These are phyloP conservation scores for Autographa pulchrina DNA, from an alignment of 2,888 invertebrate species.

Conservation along the genomic window DNA sequence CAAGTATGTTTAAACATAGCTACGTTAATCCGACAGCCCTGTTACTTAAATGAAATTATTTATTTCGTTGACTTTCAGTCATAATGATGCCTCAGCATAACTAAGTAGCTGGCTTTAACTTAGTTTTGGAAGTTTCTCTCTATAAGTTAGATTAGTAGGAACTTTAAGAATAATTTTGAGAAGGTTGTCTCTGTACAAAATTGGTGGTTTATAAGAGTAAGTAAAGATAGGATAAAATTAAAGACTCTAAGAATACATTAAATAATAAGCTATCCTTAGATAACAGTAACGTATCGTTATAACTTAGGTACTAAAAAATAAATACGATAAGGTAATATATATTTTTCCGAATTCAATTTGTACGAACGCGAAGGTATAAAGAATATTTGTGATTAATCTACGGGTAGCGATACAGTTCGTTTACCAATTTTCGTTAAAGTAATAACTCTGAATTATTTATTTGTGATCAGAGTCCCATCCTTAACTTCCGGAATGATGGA, in stretches of 20 bases:
- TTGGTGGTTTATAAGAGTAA: background rate
- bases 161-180: background rate
- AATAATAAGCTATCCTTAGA: background rate
- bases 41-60: too few relatives aligned
- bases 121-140: background rate
- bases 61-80: background rate
- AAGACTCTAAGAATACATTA: background rate
- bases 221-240: background rate
- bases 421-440: constrained; percentile 33
- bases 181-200: background rate
- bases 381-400: constrained; percentile 10
- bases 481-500: constrained; percentile 25
- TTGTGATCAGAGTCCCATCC: constrained; percentile 2
- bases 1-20: too few relatives aligned
- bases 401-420: constrained; percentile 13
- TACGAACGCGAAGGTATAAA: background rate
- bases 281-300: too few relatives aligned
- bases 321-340: background rate
- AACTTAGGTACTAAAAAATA: background rate
- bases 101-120: constrained; percentile 1
- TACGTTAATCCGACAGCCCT: too few relatives aligned
- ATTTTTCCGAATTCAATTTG: background rate
- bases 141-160: background rate
- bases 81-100: background rate
- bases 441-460: constrained; percentile 45